These are phyloP conservation scores for Ophioninae sp. DNA, from an alignment of 2,888 invertebrate genomes.

Conservation along the genomic window DNA sequence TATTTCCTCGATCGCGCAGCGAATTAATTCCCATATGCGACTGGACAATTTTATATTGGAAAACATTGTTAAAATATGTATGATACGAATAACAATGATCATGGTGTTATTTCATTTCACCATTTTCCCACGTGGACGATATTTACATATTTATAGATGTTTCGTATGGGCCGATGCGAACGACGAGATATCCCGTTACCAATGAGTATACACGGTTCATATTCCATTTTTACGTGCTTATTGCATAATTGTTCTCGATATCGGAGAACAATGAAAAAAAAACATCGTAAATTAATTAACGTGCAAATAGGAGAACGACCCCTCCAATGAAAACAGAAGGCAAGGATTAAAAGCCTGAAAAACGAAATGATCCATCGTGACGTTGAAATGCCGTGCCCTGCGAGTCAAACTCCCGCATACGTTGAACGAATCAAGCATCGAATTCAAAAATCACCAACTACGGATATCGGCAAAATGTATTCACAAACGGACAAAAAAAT, in stretches of 20 bases:
- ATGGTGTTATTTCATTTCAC: constrained; percentile 10
- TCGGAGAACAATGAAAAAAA: constrained; percentile 9
- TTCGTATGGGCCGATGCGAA: constrained; percentile 11
- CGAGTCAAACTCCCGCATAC: background rate
- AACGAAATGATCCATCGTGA: constrained; percentile 9
- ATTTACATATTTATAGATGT: constrained; percentile 3
- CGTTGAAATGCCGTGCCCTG: background rate
- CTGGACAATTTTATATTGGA: constrained; percentile 12
- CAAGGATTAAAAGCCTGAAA: constrained; percentile 26
- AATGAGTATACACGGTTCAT: constrained; percentile 21
- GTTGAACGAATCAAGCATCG: background rate
- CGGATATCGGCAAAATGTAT: background rate
- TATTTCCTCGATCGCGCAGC: background rate
- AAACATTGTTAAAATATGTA: constrained; percentile 17
- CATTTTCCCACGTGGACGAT: background rate
- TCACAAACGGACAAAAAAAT: background rate
- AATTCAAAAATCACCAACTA: background rate
- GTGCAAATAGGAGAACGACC: constrained; percentile 25
- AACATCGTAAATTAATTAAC: constrained; percentile 30
- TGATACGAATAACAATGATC: constrained; percentile 23
- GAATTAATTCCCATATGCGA: background rate
- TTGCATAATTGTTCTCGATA: constrained; percentile 28
- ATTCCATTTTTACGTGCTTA: constrained; percentile 38
- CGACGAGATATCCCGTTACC: constrained; percentile 24
- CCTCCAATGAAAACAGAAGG: background rate